phyloP scores from a whole-genome alignment of 2,888 invertebrate genomes.

The Cephus runcator region DNA sequence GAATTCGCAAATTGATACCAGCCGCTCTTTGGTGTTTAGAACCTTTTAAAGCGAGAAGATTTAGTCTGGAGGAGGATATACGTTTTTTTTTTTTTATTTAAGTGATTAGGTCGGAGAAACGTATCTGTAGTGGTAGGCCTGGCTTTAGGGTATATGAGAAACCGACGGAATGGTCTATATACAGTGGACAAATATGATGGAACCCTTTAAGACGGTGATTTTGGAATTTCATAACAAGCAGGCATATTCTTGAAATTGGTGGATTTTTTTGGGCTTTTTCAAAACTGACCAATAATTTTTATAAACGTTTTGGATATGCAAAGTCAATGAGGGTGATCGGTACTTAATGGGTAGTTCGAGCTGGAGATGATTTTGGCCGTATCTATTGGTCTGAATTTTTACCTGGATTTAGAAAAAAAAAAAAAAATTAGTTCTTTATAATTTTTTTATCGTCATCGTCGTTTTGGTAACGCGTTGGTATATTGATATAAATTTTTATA shows the following conservation, averaged over 20 bases:
- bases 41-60: not conserved
- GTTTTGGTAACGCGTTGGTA: not conserved
- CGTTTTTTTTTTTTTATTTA: not conserved
- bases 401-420: not conserved
- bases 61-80: not conserved
- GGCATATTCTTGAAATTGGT: slow-evolving; percentile 16
- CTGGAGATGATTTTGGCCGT: not conserved
- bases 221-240: slow-evolving; percentile 12
- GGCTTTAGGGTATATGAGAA: not conserved
- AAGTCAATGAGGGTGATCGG: not conserved
- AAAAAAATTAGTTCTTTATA: not conserved
- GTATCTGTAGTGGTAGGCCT: not conserved
- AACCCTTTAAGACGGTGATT: not conserved
- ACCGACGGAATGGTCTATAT: not conserved
- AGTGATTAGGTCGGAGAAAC: not conserved
- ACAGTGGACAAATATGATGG: not conserved
- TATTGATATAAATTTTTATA: not conserved
- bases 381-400: not conserved
- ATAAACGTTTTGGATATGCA: slow-evolving; percentile 13
- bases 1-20: slow-evolving; percentile 21
- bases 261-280: not conserved
- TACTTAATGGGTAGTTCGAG: not conserved
- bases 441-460: not conserved
- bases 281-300: slow-evolving; percentile 15
- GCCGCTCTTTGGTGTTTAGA: not conserved